Base-by-base conservation (phyloP, 2,797 vertebrate species). In the Darevskia mixta region DNA sequence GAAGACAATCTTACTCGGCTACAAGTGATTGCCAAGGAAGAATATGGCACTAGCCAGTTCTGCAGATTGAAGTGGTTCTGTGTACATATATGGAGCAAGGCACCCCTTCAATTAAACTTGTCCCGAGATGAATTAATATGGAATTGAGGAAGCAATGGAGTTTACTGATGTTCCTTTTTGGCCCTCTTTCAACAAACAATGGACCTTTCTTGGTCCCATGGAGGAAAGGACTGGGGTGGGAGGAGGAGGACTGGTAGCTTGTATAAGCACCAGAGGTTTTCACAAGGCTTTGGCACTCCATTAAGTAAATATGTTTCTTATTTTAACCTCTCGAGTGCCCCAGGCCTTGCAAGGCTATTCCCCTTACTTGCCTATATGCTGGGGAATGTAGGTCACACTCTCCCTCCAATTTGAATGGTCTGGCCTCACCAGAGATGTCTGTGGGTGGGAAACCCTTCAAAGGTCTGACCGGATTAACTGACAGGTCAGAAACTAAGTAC, bases 291-390 rank as follows among this genome's bases (percentile, higher is more conserved):
- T 94, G 88, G 85, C 45, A 90, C 87, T 90, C 88, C 72, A 82
- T 94, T 94, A 93, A 92, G 91, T 92, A 94, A 95, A 93, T 94
- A 94, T 93, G 86, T 94, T 90, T 95, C 88, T 94, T 91, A 91
- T 91, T 92, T 94, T 96, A 96, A 96, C 95, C 94, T 96, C 91
- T 95, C 82, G 78, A 94, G 85, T 88, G 89, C 89, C 91, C 91
- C 67, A 43, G 86, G 86, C 71, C 85, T 94, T 87, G 45, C 71
- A 85, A 89, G 92, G 87, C 73, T 90, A 79, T 82, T 92, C 93
- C 85, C 89, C 76, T 87, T 92, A 43, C 29, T 35, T 82, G 90
- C 91, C 92, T 95, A 91, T 94, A 93, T 96, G 94, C 0, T 77
- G 88, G 93, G 91, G 92, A 93, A 95, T 94, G 86, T 87, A 95